Evolutionary conservation across 2,113 vertebrate species (phyloP).

Genomic region (Anoura caudifer): DNA sequence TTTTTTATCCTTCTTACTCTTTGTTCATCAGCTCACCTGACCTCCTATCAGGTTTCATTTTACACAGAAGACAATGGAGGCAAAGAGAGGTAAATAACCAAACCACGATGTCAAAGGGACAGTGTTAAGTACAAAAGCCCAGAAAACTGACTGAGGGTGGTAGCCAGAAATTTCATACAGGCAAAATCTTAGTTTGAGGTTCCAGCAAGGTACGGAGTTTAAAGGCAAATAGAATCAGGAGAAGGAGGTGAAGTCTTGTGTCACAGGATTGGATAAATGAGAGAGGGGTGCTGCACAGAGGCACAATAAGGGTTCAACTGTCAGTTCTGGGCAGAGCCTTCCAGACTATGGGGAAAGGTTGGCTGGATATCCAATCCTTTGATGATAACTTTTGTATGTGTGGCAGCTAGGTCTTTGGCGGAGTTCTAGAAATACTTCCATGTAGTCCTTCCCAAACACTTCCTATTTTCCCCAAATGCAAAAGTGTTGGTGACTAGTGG

Average conservation of each 20-base stretch:
- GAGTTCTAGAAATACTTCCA: background rate
- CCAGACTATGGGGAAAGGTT: background rate
- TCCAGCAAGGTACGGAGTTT: background rate
- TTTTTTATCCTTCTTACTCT: background rate
- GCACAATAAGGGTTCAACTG: background rate
- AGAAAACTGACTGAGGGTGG: background rate
- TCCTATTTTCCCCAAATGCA: background rate
- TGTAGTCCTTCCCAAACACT: background rate
- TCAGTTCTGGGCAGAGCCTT: background rate
- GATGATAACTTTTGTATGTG: background rate
- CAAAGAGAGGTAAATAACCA: background rate
- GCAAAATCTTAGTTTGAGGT: background rate
- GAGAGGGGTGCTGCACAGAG: background rate
- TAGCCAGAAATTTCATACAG: background rate
- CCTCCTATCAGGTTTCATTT: background rate
- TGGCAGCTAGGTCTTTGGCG: background rate
- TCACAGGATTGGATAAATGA: background rate
- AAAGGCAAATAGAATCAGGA: background rate
- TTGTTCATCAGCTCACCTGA: background rate
- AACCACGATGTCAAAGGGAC: background rate
- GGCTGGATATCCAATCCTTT: background rate
- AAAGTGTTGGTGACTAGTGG: background rate
- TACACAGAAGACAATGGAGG: background rate
- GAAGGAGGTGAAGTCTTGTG: background rate
- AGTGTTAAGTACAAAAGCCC: background rate